phyloP scores from a whole-genome alignment of 2,888 invertebrate genomes.

The Netelia virgata region DNA sequence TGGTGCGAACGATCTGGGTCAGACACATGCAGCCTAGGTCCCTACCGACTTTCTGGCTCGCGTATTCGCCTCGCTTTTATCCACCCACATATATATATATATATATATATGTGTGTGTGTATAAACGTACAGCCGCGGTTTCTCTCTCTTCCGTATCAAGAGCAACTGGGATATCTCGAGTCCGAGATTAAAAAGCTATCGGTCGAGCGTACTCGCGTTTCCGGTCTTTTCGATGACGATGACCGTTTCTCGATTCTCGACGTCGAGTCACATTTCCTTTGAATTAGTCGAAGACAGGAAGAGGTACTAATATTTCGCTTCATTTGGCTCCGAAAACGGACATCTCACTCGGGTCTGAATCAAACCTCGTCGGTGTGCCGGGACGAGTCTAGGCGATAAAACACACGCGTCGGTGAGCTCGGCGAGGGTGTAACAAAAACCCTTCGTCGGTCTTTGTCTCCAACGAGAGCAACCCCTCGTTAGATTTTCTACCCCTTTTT shows the following conservation, averaged over 20 bases:
- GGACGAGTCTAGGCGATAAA: neutral
- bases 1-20: constrained; percentile 60
- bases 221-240: constrained; percentile 29
- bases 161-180: constrained; percentile 44
- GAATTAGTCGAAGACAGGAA: neutral
- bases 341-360: constrained; percentile 24
- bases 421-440: constrained; percentile 30
- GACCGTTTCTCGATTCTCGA: constrained; percentile 28
- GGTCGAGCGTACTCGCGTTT: constrained; percentile 52
- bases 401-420: constrained; percentile 11
- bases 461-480: constrained; percentile 43
- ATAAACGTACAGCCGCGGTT: neutral
- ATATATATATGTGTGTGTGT: neutral
- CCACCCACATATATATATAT: neutral
- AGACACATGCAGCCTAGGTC: constrained; percentile 53
- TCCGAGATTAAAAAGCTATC: constrained; percentile 65
- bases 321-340: neutral
- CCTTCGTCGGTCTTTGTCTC: constrained; percentile 40
- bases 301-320: too few species aligned
- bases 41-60: constrained; percentile 57
- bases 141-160: constrained; percentile 4
- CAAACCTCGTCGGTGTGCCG: constrained; percentile 26
- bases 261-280: neutral
- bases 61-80: constrained; percentile 9
- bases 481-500: constrained; percentile 47